Evolutionary conservation across 2,888 invertebrate species (phyloP).

Genomic region (Anoplius nigerrimus): DNA sequence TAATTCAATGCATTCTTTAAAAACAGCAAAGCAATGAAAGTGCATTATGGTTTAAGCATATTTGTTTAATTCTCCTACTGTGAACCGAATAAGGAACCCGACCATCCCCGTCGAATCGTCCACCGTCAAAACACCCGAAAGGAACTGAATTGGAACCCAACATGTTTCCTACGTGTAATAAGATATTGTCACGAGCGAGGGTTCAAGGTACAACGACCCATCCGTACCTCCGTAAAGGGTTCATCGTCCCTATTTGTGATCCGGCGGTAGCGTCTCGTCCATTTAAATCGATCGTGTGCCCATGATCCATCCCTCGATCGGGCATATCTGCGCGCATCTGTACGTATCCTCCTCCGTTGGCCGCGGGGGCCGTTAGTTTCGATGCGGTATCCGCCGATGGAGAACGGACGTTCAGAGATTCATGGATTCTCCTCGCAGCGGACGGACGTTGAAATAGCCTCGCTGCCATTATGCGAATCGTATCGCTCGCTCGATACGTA

Average conservation of each 20-base stretch:
- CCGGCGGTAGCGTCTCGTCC: conserved; percentile 4
- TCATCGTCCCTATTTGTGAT: conserved; percentile 27
- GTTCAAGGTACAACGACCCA: not conserved
- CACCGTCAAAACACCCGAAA: too few species aligned
- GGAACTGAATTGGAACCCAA: not conserved
- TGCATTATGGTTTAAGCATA: too few species aligned
- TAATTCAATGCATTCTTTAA: too few species aligned
- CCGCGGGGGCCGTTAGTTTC: too few species aligned
- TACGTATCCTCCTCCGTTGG: conserved; percentile 1
- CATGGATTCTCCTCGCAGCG: conserved; percentile 37
- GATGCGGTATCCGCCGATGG: conserved; percentile 20
- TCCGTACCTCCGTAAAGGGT: conserved; percentile 7
- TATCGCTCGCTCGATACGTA: not conserved
- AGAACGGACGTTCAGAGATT: conserved; percentile 38
- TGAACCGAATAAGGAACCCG: too few species aligned
- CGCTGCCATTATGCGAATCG: conserved; percentile 37
- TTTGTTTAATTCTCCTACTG: too few species aligned
- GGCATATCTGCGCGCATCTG: conserved; percentile 36
- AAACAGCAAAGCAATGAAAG: too few species aligned
- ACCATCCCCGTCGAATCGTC: too few species aligned
- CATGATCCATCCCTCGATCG: conserved; percentile 31
- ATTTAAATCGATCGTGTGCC: conserved; percentile 36
- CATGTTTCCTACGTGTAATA: not conserved
- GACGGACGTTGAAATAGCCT: conserved; percentile 16
- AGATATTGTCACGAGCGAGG: conserved; percentile 14